phyloP scores from a whole-genome alignment of 2,797 vertebrate genomes.

The Muraenolepis orangiensis region DNA sequence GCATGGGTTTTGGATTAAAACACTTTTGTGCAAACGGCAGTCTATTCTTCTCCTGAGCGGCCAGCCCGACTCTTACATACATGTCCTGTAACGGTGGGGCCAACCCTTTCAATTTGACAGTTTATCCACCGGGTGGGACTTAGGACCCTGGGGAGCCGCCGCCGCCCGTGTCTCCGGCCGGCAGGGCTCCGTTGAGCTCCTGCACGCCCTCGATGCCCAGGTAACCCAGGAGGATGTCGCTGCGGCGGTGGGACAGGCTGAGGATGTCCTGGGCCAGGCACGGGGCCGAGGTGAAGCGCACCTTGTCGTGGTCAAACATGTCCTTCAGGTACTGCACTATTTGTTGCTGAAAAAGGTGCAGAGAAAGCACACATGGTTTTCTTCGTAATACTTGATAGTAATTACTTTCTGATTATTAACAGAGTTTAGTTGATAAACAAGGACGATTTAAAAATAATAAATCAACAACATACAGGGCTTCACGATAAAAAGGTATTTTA shows the following conservation, averaged over 20 bases:
- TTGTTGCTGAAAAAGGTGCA: constrained; percentile 82
- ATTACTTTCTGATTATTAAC: not conserved
- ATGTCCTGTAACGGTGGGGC: not conserved
- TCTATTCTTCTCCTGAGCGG: not conserved
- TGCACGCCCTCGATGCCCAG: constrained; percentile 76
- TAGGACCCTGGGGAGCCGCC: constrained; percentile 34
- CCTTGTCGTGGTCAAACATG: constrained; percentile 97
- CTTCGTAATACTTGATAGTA: too few species aligned
- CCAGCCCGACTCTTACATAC: not conserved
- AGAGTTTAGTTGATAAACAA: not conserved
- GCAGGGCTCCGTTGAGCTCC: constrained; percentile 80
- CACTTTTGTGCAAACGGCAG: not conserved
- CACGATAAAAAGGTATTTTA: too few species aligned
- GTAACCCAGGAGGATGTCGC: constrained; percentile 91
- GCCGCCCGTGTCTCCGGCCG: constrained; percentile 38
- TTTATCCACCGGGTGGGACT: constrained; percentile 12
- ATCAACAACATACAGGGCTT: not conserved
- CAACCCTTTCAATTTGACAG: constrained; percentile 8
- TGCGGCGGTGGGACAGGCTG: constrained; percentile 90
- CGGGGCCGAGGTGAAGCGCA: constrained; percentile 85
- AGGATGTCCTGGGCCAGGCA: constrained; percentile 90
- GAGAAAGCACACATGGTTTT: not conserved
- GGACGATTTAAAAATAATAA: not conserved
- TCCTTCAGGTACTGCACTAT: constrained; percentile 96
- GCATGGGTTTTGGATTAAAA: not conserved